These are phyloP conservation scores for Gallinago jamesoni DNA, from an alignment of 2,113 vertebrate species.

Conservation along the genomic window DNA sequence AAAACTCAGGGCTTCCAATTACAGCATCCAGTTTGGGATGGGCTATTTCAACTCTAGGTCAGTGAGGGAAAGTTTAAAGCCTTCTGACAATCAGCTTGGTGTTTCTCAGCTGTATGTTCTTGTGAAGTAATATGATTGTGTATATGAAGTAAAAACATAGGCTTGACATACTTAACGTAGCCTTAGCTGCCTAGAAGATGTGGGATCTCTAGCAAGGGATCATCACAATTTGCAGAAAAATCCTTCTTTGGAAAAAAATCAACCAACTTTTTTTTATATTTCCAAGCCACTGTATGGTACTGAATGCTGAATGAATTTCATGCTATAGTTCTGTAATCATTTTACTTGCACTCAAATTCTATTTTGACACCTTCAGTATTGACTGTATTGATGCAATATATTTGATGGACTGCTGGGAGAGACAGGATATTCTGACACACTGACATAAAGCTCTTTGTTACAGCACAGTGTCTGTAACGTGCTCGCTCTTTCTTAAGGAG, in stretches of 20 bases:
- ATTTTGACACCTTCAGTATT: neutral
- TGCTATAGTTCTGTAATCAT: neutral
- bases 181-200: neutral
- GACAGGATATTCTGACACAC: neutral
- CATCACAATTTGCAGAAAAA: neutral
- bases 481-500: neutral
- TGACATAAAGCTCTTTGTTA: neutral
- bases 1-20: conserved; percentile 6
- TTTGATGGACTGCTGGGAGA: neutral
- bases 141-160: neutral
- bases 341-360: neutral
- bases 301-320: neutral
- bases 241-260: neutral
- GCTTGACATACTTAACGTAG: neutral
- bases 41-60: neutral
- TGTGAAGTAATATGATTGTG: neutral
- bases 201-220: neutral
- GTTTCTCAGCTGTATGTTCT: neutral
- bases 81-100: neutral
- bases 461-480: neutral
- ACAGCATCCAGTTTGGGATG: neutral
- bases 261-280: neutral
- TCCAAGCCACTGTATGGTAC: neutral
- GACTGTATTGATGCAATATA: neutral
- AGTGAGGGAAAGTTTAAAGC: neutral